These are phyloP conservation scores for Drosophila fungiperda DNA, from an alignment of 2,888 invertebrate species.

Conservation along the genomic window DNA sequence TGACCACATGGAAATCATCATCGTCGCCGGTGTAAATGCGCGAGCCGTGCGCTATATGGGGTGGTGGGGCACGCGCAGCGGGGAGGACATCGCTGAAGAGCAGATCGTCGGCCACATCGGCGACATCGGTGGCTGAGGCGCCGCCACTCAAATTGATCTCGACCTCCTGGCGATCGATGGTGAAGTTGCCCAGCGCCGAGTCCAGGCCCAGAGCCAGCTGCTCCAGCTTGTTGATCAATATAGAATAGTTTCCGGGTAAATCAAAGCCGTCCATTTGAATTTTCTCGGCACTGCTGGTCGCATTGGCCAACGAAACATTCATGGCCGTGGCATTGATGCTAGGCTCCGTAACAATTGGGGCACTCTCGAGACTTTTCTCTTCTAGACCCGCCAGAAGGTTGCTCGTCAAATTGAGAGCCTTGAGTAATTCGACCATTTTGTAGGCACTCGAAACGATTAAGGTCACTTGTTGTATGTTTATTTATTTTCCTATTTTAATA, in stretches of 20 bases:
- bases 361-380: conserved; percentile 52
- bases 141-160: conserved; percentile 75
- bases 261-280: conserved; percentile 78
- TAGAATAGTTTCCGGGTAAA: conserved; percentile 82
- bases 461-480: conserved; percentile 24
- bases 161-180: conserved; percentile 81
- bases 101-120: conserved; percentile 63
- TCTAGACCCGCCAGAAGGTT: conserved; percentile 68
- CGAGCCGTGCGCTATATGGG: conserved; percentile 62
- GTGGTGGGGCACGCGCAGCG: conserved; percentile 69
- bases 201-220: conserved; percentile 83
- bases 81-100: conserved; percentile 67
- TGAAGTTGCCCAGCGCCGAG: conserved; percentile 79
- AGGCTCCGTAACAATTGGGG: conserved; percentile 38
- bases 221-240: conserved; percentile 83
- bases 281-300: conserved; percentile 64
- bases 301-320: conserved; percentile 41
- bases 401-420: conserved; percentile 69
- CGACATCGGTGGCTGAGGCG: conserved; percentile 57
- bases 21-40: conserved; percentile 80
- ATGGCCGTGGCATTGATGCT: conserved; percentile 43
- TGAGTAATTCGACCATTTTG: conserved; percentile 73
- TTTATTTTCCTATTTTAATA: conserved; percentile 1
- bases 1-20: conserved; percentile 86
- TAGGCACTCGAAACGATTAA: background rate